Evolutionary conservation across 2,888 invertebrate species (phyloP), one percentile per base, ranked within the genome.

Genomic region (Esperia sulphurella): DNA sequence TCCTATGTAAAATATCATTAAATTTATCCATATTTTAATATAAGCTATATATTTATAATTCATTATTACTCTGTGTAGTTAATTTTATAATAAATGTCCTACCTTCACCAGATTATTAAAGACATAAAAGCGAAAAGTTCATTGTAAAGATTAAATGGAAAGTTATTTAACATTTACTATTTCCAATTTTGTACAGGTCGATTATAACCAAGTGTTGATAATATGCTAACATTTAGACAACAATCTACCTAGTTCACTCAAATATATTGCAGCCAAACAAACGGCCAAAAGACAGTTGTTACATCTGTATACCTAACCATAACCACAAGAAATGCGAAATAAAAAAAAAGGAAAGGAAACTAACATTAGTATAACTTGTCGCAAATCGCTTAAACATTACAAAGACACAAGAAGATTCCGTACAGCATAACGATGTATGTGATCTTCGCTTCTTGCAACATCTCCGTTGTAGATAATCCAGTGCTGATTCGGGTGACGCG

Each of bases 401-500:
- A 40, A 40, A 43, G 45, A 42, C 13, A 41, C 31, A 14, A 30
- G 9, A 30, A 28, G n/a, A 29, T 31, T 38, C 30, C 28, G 29
- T 43, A 38, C 9, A 41, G n/a, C 38, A 45, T 37, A 1, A 28
- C 21, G 21, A 41, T 28, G 28, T 5, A 28, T 14, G 10, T 28
- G 12, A 3, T 7, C 8, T 41, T 8, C 29, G 45, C 10, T n/a
- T 49, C 45, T 51, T 50, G 54, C 38, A 39, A 44, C 45, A 37
- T 45, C 47, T 42, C 45, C 31, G 41, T 44, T 45, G 40, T 48
- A 57, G 62, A 63, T 63, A 63, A 75, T 82, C 79, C 79, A 71
- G 68, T 63, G 68, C 50, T 57, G 83, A 83, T 85, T 87, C 86
- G 87, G 85, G 87, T 84, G 82, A 81, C 78, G 65, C 73, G 72